phyloP scores from a whole-genome alignment of 2,888 invertebrate species.

The Acanthosepion esculentum region DNA sequence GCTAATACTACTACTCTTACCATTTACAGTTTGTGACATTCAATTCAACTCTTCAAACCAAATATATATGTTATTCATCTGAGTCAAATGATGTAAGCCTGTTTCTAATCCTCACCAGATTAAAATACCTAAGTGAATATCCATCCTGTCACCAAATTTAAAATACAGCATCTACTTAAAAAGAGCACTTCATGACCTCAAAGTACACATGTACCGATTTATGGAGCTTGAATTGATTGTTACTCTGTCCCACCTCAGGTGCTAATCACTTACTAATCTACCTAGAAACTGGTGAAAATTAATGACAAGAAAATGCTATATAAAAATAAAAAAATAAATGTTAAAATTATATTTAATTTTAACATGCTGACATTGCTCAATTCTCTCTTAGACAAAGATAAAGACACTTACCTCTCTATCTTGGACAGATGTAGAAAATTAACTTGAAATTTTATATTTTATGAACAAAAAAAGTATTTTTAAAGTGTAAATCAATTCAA shows the following conservation, averaged over 20 bases:
- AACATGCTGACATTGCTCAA: no score
- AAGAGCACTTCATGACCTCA: background rate
- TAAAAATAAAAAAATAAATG: no score
- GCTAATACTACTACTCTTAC: no score
- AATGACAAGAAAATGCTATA: background rate
- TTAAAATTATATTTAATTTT: no score
- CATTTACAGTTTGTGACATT: background rate
- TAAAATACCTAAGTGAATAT: background rate
- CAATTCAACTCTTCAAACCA: background rate
- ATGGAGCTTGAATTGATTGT: background rate
- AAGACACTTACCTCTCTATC: no score
- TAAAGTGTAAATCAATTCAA: no score
- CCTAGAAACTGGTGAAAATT: background rate
- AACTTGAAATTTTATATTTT: no score
- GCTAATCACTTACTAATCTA: background rate
- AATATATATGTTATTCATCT: background rate
- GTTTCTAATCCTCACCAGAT: background rate
- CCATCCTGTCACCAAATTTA: background rate
- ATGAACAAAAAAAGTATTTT: no score
- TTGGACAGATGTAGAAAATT: no score
- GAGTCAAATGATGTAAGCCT: background rate
- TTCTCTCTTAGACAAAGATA: no score
- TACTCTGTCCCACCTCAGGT: background rate
- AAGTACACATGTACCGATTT: background rate
- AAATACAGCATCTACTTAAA: background rate